Conservation (phyloP, 2,888 invertebrate species). For the Cristatella mucedo region DNA sequence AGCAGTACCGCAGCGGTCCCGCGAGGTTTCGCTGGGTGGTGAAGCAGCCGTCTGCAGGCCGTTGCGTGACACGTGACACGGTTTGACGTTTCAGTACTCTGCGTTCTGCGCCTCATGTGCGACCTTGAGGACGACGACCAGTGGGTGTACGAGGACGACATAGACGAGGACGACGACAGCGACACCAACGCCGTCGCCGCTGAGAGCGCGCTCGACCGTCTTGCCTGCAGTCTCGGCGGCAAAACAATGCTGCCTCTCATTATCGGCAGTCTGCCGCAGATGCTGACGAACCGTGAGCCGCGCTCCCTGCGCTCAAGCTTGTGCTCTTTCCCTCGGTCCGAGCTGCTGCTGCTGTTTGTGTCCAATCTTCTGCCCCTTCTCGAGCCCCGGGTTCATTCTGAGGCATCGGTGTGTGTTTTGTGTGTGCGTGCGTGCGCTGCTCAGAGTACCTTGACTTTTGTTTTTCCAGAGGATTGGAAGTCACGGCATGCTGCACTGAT, state of each 20-base stretch:
- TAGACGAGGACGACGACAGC: constrained; percentile 14
- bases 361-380: too few species aligned
- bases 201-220: constrained; percentile 84
- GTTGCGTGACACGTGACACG: too few species aligned
- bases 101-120: constrained; percentile 25
- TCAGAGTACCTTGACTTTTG: too few species aligned
- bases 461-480: constrained; percentile 39
- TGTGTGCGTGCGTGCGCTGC: too few species aligned
- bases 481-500: constrained; percentile 82
- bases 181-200: constrained; percentile 70
- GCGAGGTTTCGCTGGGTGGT: too few species aligned
- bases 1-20: too few species aligned
- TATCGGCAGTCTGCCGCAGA: constrained; percentile 63
- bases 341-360: too few species aligned
- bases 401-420: too few species aligned
- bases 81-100: not conserved
- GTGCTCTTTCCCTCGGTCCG: too few species aligned
- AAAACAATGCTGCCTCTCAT: constrained; percentile 78
- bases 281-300: constrained; percentile 54
- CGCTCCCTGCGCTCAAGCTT: too few species aligned
- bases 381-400: too few species aligned
- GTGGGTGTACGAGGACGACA: constrained; percentile 69
- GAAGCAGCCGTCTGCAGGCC: too few species aligned
- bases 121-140: constrained; percentile 36
- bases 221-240: constrained; percentile 92